Conservation (phyloP, 2,797 vertebrate genomes). For the Malurus leucopterus region DNA sequence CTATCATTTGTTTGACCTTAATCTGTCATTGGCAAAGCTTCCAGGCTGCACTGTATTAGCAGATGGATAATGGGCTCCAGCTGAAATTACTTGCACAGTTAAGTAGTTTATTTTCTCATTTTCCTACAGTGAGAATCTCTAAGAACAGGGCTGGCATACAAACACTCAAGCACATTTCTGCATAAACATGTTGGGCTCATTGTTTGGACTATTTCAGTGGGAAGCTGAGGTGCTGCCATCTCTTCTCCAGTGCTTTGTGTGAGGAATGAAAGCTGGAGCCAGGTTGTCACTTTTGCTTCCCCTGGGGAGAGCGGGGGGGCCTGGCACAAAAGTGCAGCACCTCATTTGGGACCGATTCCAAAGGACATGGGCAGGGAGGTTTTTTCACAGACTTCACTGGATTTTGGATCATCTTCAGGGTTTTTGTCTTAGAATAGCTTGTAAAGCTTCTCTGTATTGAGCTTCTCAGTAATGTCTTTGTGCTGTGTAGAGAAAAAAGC, state of each 20-base stretch:
- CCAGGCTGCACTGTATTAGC: constrained; percentile 61
- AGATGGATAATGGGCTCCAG: constrained; percentile 71
- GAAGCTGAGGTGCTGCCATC: background rate
- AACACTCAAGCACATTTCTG: background rate
- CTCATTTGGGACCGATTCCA: background rate
- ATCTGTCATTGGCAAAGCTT: constrained; percentile 63
- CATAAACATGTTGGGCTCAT: background rate
- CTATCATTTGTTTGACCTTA: constrained; percentile 57
- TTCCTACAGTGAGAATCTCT: constrained; percentile 15
- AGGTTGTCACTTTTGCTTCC: background rate
- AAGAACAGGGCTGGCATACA: background rate
- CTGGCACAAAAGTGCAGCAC: background rate
- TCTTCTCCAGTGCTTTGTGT: background rate
- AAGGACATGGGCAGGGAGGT: background rate
- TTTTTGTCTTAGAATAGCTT: background rate
- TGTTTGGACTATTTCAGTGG: background rate
- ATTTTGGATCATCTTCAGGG: background rate
- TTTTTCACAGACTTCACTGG: background rate
- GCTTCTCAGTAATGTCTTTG: background rate
- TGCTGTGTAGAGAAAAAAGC: background rate
- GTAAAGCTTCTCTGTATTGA: background rate
- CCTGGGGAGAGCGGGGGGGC: background rate
- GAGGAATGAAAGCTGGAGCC: background rate
- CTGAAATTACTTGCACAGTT: constrained; percentile 65
- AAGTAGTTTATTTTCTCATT: constrained; percentile 58